These are phyloP conservation scores for Sigmodon hispidus DNA, from an alignment of 2,113 vertebrate genomes.

Conservation along the genomic window DNA sequence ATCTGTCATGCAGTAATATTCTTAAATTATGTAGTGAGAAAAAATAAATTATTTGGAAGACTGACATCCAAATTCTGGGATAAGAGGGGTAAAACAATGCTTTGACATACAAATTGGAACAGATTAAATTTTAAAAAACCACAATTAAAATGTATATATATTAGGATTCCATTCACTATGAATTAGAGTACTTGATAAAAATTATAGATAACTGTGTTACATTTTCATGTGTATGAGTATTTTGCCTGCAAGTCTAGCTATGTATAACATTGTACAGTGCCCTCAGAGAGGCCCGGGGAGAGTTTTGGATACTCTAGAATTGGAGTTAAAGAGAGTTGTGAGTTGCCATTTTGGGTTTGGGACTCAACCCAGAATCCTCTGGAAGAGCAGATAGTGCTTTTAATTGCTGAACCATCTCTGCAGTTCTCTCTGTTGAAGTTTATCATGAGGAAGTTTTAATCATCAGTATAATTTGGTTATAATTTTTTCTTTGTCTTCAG, in stretches of 20 bases:
- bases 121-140: not conserved
- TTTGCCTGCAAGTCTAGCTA: not conserved
- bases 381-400: not conserved
- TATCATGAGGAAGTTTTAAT: not conserved
- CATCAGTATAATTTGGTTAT: not conserved
- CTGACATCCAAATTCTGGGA: not conserved
- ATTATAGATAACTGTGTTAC: not conserved
- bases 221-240: not conserved
- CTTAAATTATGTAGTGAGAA: not conserved
- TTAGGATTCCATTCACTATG: not conserved
- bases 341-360: no score
- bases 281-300: not conserved
- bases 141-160: not conserved
- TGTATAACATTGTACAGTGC: not conserved
- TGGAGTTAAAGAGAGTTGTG: not conserved
- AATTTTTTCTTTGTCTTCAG: not conserved
- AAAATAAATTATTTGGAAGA: not conserved
- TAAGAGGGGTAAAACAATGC: not conserved
- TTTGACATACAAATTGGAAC: not conserved
- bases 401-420: not conserved
- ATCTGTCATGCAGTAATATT: not conserved
- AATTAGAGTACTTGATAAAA: conserved; percentile 4
- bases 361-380: not conserved
- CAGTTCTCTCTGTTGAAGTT: not conserved
- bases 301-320: not conserved